Percentiles rank a stretch among this genome's conserved stretches.
phyloP scores from a whole-genome alignment of 1,140 invertebrate species.

The Drosophila albomicans region DNA sequence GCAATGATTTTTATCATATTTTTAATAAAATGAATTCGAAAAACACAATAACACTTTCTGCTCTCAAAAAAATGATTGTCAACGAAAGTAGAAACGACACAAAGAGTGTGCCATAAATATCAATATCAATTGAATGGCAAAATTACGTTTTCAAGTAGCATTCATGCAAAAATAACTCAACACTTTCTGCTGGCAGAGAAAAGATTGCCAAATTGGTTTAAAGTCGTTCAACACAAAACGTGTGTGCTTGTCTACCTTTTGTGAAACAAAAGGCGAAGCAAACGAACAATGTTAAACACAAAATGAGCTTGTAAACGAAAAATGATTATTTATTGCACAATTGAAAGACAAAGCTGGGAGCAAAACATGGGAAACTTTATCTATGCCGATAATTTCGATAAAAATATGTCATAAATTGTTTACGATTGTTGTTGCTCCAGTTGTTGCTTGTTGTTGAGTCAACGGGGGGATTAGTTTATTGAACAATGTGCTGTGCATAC shows the following conservation, averaged over 20 bases:
- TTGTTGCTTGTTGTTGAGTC: not conserved
- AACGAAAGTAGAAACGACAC: too few species aligned
- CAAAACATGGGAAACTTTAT: constrained; percentile 32
- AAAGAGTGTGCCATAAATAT: too few species aligned
- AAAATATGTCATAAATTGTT: constrained; percentile 64
- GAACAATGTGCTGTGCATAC: constrained; percentile 28
- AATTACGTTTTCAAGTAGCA: too few species aligned
- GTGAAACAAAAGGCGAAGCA: not conserved
- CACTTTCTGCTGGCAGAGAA: not conserved
- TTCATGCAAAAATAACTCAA: too few species aligned
- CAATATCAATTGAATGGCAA: too few species aligned
- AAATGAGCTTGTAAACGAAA: constrained; percentile 54
- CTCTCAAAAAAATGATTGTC: too few species aligned
- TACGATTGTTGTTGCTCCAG: constrained; percentile 2
- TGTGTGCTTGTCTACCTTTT: not conserved
- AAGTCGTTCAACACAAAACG: not conserved
- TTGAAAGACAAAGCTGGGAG: not conserved
- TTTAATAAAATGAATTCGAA: too few species aligned
- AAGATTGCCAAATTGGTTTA: not conserved
- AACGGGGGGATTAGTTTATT: constrained; percentile 16
- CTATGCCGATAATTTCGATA: constrained; percentile 61
- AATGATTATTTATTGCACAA: constrained; percentile 65
- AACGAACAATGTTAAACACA: constrained; percentile 7
- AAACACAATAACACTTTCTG: too few species aligned
- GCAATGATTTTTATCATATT: too few species aligned